Evolutionary conservation across 2,797 vertebrate genomes (phyloP).

Genomic region (Phylloscopus collybita): DNA sequence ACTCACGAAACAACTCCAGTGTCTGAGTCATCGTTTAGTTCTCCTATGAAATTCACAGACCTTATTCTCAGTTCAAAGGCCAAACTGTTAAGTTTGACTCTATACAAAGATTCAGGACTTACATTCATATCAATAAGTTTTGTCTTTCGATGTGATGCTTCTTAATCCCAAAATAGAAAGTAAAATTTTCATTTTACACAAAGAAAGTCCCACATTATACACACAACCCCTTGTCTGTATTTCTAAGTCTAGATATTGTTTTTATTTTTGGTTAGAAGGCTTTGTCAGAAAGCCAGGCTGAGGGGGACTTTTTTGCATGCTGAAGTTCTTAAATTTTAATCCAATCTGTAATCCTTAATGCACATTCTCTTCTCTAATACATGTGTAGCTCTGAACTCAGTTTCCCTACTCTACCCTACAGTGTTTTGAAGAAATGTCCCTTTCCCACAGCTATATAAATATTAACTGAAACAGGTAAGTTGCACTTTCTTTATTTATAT

Average conservation of each 20-base stretch:
- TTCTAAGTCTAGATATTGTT: not conserved
- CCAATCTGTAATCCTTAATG: not conserved
- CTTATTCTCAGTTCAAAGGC: not conserved
- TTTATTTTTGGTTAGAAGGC: not conserved
- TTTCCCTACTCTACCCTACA: not conserved
- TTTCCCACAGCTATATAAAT: slow-evolving; percentile 5
- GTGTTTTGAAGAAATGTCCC: slow-evolving; percentile 20
- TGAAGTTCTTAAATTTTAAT: not conserved
- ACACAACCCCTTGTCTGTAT: not conserved
- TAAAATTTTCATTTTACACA: not conserved
- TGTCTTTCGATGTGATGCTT: not conserved
- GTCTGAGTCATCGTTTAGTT: not conserved
- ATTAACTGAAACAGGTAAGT: slow-evolving; percentile 56
- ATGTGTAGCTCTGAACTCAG: not conserved
- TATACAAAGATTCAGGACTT: not conserved
- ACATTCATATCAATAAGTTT: not conserved
- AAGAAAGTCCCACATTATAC: not conserved
- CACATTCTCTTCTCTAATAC: not conserved
- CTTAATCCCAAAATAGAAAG: not conserved
- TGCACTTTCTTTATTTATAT: slow-evolving; percentile 46
- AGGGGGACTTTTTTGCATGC: not conserved
- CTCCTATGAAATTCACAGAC: not conserved
- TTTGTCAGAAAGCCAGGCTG: not conserved
- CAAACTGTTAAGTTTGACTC: not conserved
- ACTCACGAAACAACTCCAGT: not conserved